A percentile compares a stretch with the other conserved stretches of the same genome.
These are phyloP conservation scores for Pipistrellus nathusii DNA, from an alignment of 2,797 vertebrate genomes.

Conservation along the genomic window DNA sequence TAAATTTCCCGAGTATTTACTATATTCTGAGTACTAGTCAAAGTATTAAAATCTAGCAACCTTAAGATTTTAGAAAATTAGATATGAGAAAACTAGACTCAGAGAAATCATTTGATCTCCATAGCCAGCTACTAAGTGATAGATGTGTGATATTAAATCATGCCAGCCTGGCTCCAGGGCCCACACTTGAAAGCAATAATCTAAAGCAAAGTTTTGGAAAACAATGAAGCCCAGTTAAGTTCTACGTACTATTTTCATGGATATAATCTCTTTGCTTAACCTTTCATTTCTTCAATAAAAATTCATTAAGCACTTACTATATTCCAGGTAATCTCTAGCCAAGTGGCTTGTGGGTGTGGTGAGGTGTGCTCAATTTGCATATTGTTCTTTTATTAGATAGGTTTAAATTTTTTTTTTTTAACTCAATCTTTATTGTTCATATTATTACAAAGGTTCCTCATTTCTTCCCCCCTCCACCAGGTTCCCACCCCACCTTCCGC, in stretches of 20 bases:
- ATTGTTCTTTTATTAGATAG: too few species aligned
- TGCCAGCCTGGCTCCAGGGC: background rate
- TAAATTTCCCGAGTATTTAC: constrained; percentile 16
- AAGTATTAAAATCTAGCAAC: constrained; percentile 26
- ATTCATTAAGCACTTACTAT: constrained; percentile 30
- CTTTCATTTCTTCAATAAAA: constrained; percentile 7
- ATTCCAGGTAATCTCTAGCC: background rate
- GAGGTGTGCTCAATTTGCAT: too few species aligned
- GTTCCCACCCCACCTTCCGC: too few species aligned
- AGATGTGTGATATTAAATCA: background rate
- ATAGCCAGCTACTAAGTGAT: background rate
- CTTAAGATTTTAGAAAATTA: background rate
- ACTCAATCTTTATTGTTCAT: too few species aligned
- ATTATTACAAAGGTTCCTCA: too few species aligned
- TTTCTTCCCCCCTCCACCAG: too few species aligned
- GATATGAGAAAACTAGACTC: background rate
- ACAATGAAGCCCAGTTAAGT: background rate
- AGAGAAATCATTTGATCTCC: constrained; percentile 8
- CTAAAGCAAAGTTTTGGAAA: background rate
- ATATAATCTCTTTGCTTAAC: background rate
- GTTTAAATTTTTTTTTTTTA: too few species aligned
- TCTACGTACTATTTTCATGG: background rate
- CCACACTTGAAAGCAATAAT: background rate
- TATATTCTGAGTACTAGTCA: background rate
- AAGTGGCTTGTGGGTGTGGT: background rate